Evolutionary conservation across 1,140 invertebrate genomes (phyloP), one percentile per base, ranked within the genome.

Genomic region (Hyposmocoma kahamanoa): DNA sequence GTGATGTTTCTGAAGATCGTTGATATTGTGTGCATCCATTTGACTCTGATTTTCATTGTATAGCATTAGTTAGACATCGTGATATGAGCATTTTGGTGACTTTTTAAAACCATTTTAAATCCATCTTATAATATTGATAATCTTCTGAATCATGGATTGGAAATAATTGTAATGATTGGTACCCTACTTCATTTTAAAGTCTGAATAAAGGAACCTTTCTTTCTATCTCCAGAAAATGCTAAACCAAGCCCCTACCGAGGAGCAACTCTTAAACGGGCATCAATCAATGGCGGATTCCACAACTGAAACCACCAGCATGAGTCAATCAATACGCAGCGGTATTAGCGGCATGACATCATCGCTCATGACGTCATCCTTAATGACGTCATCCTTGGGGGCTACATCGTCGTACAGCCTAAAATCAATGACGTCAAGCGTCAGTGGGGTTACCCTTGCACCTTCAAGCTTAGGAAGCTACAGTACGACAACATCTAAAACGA

Each of bases 321-420:
- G 65, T 10, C 72, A 71, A 20, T 82, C 81, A 1, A 73, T 65
- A 4, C 61, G 77, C 21, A 81, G 74, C 20, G 70, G 68, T 1
- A 70, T 69, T 6, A 80, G 74, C 39, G 68, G 68, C 10, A 74
- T 81, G 59, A 80, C 71, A n/a, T n/a, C n/a, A n/a, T n/a, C n/a
- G n/a, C n/a, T n/a, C n/a, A 36, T 36, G 13, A 62, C 76, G 9
- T 82, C 78, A 0, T 47, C 70, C 20, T 67, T 71, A 26, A 81
- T 82, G 74, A 67, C 79, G 5, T 69, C 76, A 42, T 83, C 79
- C 0, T 60, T 84, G 20, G 77, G 76, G 17, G 72, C 69, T 11
- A 78, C 78, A 0, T 84, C 81, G n/a, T 82, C 76, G 6, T 84
- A 81, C 50, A 82, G 78, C 53, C 48, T 84, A 0, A 84, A 82